These are phyloP conservation scores for Epistrophella euchroma DNA, from an alignment of 2,888 invertebrate species.

Conservation along the genomic window DNA sequence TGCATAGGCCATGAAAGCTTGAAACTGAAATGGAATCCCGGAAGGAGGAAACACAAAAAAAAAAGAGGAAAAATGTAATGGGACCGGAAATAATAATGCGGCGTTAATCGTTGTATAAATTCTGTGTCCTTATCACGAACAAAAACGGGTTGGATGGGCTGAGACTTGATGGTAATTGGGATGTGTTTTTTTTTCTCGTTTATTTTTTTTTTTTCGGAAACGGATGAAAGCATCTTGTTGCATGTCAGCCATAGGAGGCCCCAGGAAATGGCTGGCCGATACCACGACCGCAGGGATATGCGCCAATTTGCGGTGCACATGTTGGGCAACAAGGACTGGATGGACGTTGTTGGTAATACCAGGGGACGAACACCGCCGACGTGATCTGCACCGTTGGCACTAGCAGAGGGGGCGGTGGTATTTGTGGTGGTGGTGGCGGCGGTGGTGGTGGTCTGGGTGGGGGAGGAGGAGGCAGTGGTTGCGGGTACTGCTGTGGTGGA, in stretches of 20 bases:
- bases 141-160: slow-evolving; percentile 27
- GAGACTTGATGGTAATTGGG: slow-evolving; percentile 56
- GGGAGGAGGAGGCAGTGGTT: slow-evolving; percentile 41
- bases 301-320: slow-evolving; percentile 70
- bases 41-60: neutral
- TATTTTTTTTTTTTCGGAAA: slow-evolving; percentile 29
- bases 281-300: slow-evolving; percentile 66
- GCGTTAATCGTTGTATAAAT: slow-evolving; percentile 70
- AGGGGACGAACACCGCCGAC: slow-evolving; percentile 48
- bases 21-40: slow-evolving; percentile 14
- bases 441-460: slow-evolving; percentile 57
- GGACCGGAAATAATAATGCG: slow-evolving; percentile 64
- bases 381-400: slow-evolving; percentile 52
- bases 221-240: slow-evolving; percentile 64
- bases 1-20: slow-evolving; percentile 33
- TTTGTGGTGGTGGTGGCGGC: slow-evolving; percentile 62
- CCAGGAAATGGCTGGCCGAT: slow-evolving; percentile 41
- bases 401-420: slow-evolving; percentile 69
- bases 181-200: slow-evolving; percentile 28
- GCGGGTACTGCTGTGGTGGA: slow-evolving; percentile 47
- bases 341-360: slow-evolving; percentile 57
- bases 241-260: slow-evolving; percentile 66
- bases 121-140: slow-evolving; percentile 55
- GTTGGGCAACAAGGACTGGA: slow-evolving; percentile 64
- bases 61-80: slow-evolving; percentile 27